phyloP scores from a whole-genome alignment of 1,140 invertebrate genomes.

The Amyelois transitella region DNA sequence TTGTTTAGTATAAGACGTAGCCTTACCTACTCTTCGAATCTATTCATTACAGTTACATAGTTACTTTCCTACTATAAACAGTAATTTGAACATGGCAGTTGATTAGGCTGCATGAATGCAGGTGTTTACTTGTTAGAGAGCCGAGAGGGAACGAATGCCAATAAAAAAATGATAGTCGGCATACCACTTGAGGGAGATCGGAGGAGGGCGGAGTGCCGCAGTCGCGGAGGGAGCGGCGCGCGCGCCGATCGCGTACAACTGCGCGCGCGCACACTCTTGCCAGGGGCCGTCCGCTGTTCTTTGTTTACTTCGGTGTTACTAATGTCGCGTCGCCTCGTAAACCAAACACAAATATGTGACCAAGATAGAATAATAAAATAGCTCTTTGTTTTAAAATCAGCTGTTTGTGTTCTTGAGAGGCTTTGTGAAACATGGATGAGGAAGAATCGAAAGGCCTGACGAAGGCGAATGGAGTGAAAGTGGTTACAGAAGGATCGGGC shows the following conservation, averaged over 20 bases:
- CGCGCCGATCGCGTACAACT: neutral
- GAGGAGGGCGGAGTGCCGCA: neutral
- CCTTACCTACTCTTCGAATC: no score
- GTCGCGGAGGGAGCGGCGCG: constrained; percentile 3
- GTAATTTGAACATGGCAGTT: no score
- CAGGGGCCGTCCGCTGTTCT: neutral
- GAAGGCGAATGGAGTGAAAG: neutral
- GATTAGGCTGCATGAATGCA: no score
- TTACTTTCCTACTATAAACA: no score
- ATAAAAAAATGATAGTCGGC: neutral
- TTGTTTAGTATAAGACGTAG: no score
- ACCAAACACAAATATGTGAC: neutral
- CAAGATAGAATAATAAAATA: neutral
- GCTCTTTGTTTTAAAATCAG: neutral
- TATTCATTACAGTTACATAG: no score
- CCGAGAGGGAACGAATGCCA: neutral
- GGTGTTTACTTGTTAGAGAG: neutral
- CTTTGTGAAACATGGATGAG: neutral
- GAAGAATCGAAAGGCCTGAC: neutral
- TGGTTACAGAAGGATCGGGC: constrained; percentile 11
- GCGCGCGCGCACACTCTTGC: neutral
- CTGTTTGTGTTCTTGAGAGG: neutral
- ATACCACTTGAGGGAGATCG: neutral
- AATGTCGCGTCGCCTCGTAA: neutral
- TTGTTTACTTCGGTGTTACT: neutral